These are phyloP conservation scores for Apostichopus japonicus DNA, from an alignment of 35 echinoderm and acorn worm genomes.

Conservation along the genomic window DNA sequence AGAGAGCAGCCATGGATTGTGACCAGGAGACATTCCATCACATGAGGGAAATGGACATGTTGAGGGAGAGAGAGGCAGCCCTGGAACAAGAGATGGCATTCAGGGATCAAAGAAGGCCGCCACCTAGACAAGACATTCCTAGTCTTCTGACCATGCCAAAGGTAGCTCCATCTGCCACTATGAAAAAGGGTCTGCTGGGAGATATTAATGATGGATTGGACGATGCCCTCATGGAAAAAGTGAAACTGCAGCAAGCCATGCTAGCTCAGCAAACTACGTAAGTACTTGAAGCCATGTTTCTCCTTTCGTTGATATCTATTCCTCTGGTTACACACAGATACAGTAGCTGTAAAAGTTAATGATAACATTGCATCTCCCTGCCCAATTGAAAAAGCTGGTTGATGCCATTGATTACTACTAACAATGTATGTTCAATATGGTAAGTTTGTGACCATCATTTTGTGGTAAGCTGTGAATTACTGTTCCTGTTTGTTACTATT, in stretches of 20 bases:
- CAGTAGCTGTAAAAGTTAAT: too few species aligned
- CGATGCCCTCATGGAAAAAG: constrained; percentile 37
- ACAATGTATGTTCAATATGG: too few species aligned
- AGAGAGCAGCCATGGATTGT: not conserved
- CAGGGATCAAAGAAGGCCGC: not conserved
- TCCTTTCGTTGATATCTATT: too few species aligned
- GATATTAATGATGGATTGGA: constrained; percentile 35
- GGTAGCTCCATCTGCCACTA: not conserved
- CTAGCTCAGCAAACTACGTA: constrained; percentile 5
- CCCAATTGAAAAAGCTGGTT: too few species aligned
- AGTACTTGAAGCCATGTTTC: not conserved
- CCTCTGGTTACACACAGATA: too few species aligned
- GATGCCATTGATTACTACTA: too few species aligned
- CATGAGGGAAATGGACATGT: constrained; percentile 7
- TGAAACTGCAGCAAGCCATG: constrained; percentile 19
- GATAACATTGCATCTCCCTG: too few species aligned
- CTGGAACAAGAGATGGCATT: constrained; percentile 22
- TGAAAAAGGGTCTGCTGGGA: constrained; percentile 39
- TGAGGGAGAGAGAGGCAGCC: constrained; percentile 20
- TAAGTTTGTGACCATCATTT: too few species aligned
- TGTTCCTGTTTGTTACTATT: too few species aligned
- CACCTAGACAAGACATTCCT: not conserved
- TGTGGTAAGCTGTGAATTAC: too few species aligned
- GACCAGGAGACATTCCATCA: not conserved
- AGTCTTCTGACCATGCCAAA: constrained; percentile 20